Evolutionary conservation across 2,888 invertebrate genomes (phyloP), one percentile per base, ranked within the genome.

Genomic region (Girardia tigrina): DNA sequence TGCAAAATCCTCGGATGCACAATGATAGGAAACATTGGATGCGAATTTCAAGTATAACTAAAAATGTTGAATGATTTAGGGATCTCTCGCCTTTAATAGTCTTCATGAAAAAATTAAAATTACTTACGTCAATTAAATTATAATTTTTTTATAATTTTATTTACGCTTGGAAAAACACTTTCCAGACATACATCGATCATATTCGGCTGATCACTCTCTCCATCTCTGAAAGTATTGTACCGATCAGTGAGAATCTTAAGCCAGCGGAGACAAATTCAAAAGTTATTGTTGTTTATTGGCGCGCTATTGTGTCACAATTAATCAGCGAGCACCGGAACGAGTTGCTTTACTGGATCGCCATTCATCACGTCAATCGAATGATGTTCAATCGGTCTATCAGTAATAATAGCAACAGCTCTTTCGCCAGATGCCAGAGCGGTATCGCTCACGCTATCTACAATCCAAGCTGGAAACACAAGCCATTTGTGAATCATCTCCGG

Each of bases 371-470:
- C 8, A 56, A 56, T 56, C 56, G 56, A n/a, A 20, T 56, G 6
- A 4, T 56, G 56, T 56, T 56, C 56, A 56, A 56, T 56, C 56
- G n/a, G 4, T 56, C 56, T n/a, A n/a, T 56, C n/a, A n/a, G n/a
- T n/a, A n/a, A n/a, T n/a, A n/a, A n/a, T n/a, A n/a, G n/a, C n/a
- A n/a, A n/a, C n/a, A n/a, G n/a, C n/a, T n/a, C n/a, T n/a, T n/a
- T n/a, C n/a, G n/a, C n/a, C n/a, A n/a, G n/a, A n/a, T n/a, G n/a
- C n/a, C n/a, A n/a, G n/a, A n/a, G n/a, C n/a, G n/a, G n/a, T n/a
- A n/a, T n/a, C n/a, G n/a, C n/a, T n/a, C n/a, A n/a, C n/a, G n/a
- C n/a, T n/a, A n/a, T n/a, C n/a, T n/a, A n/a, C n/a, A n/a, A n/a
- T n/a, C n/a, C n/a, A n/a, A 8, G 16, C 8, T 36, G 36, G 36